Base-by-base conservation (phyloP, 2,888 invertebrate species). In the Andrena camellia region DNA sequence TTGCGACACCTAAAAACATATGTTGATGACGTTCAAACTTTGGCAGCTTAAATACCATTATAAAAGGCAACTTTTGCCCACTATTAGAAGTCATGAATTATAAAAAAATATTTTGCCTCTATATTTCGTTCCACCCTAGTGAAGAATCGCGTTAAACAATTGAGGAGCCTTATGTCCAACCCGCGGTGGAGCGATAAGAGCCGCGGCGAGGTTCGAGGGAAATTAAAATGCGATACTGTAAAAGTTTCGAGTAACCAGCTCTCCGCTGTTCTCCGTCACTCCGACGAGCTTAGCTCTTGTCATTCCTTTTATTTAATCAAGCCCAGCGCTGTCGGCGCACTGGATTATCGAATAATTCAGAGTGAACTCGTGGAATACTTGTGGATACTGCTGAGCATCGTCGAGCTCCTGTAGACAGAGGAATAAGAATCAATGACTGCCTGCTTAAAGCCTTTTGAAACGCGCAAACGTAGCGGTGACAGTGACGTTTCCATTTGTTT, bases 401-500 rank as follows among this genome's bases (percentile, higher is more conserved):
- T 42, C 17, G 50, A 59, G 33, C 23, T 60, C n/a, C 35, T 3
- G 48, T n/a, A 17, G 26, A 57, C 10, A 2, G 6, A 17, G 8
- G 17, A 6, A 17, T 13, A 17, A 2, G 13, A 42, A 35, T 35
- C 10, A 52, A 17, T 60, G 29, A 31, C 6, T 29, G 60, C 4
- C 0, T 29, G 17, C 33, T 5, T 2, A 1, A 71, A 52, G 73
- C 54, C 57, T 54, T 31, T 57, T 13, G 26, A 42, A 63, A 31
- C 17, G 10, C n/a, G 48, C 33, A 50, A 2, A 35, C n/a, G 23
- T n/a, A 23, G 2, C 67, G 13, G 23, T 33, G 67, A 59, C 71
- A 35, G 20, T 68, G 78, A 74, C 57, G 35, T 60, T 72, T 71
- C 20, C 42, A 79, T 83, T 83, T 84, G 79, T 84, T 84, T 84